Evolutionary conservation across 2,797 vertebrate species (phyloP).

Genomic region (Miichthys miiuy): DNA sequence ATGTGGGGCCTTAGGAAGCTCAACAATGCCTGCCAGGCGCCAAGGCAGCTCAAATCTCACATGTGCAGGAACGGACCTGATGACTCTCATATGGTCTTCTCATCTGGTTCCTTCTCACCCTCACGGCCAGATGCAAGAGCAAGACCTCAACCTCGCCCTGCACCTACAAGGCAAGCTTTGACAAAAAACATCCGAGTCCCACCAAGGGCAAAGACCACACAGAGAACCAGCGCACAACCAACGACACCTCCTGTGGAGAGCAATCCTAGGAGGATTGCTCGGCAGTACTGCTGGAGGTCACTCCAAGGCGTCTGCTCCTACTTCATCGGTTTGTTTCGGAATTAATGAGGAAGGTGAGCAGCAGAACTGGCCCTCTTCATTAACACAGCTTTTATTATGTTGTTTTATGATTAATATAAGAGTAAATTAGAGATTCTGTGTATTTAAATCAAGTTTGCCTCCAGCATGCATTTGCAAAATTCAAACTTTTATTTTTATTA

Average conservation of each 20-base stretch:
- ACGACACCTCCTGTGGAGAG: constrained; percentile 60
- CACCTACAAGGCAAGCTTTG: background rate
- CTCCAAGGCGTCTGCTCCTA: constrained; percentile 86
- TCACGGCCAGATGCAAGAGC: constrained; percentile 28
- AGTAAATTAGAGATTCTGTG: background rate
- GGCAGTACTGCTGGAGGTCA: constrained; percentile 88
- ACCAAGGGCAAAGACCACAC: constrained; percentile 43
- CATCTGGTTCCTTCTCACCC: constrained; percentile 61
- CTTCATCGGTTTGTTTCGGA: constrained; percentile 84
- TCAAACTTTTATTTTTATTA: background rate
- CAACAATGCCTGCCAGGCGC: constrained; percentile 82
- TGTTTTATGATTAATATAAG: constrained; percentile 19
- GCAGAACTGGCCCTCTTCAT: background rate
- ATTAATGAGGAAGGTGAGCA: constrained; percentile 78
- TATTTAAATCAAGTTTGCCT: constrained; percentile 24
- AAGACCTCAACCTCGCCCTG: constrained; percentile 22
- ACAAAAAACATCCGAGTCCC: background rate
- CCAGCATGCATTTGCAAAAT: constrained; percentile 3
- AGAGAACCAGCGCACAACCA: constrained; percentile 32
- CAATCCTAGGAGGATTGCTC: constrained; percentile 81
- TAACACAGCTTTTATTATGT: constrained; percentile 3
- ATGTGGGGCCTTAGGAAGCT: constrained; percentile 84
- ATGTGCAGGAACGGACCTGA: constrained; percentile 86
- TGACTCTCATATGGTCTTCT: constrained; percentile 85
- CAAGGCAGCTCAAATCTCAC: constrained; percentile 76